These are phyloP conservation scores for Amphimallon solstitiale DNA, from an alignment of 2,888 invertebrate genomes.

Conservation along the genomic window DNA sequence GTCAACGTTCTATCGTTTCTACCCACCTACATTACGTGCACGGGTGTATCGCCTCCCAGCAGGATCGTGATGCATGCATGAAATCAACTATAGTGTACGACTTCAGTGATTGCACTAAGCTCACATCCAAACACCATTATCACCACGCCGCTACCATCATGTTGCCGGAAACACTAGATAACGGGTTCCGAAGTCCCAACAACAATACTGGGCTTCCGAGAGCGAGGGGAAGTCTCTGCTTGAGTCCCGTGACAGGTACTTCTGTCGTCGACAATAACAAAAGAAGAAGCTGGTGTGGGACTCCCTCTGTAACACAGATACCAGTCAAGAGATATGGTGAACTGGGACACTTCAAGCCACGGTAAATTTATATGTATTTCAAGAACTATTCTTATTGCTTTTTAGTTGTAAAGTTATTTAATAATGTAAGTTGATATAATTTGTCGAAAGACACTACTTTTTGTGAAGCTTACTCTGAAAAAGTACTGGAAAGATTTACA, in stretches of 20 bases:
- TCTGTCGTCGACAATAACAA: conserved; percentile 57
- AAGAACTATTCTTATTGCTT: background rate
- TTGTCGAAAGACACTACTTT: no score
- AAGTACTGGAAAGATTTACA: no score
- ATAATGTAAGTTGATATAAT: no score
- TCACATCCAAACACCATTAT: background rate
- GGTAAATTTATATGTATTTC: conserved; percentile 51
- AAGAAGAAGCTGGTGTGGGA: conserved; percentile 61
- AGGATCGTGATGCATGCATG: background rate
- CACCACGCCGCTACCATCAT: conserved; percentile 41
- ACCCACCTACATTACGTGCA: background rate
- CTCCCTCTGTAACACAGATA: conserved; percentile 48
- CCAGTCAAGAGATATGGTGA: conserved; percentile 58
- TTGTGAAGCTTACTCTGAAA: no score
- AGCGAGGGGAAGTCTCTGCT: conserved; percentile 60
- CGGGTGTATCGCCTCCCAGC: background rate
- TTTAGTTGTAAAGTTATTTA: no score
- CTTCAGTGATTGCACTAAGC: background rate
- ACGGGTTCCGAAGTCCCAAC: conserved; percentile 60
- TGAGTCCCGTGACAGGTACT: conserved; percentile 57
- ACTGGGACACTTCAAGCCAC: conserved; percentile 60
- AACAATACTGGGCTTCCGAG: conserved; percentile 59
- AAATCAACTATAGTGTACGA: conserved; percentile 1
- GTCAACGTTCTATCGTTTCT: background rate
- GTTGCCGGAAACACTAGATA: conserved; percentile 59